Conservation (phyloP, 1,140 invertebrate species). For the Asobara japonica region DNA sequence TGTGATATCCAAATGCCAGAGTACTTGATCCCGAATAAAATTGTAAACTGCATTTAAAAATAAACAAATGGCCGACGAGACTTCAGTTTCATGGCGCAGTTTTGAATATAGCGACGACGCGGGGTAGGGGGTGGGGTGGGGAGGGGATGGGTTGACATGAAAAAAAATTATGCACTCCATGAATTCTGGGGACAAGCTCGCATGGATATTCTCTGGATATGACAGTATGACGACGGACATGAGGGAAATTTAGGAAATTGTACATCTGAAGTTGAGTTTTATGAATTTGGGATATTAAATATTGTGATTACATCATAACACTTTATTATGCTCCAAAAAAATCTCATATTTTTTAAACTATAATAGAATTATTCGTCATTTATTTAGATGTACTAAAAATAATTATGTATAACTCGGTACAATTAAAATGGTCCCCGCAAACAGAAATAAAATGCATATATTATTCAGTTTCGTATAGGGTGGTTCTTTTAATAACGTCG, state of each 20-base stretch:
- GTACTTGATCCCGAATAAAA: constrained; percentile 8
- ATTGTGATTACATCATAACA: background rate
- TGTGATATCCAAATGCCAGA: constrained; percentile 15
- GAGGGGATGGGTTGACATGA: background rate
- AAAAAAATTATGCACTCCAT: constrained; percentile 8
- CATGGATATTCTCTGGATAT: background rate
- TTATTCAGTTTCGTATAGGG: no score
- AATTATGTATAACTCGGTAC: no score
- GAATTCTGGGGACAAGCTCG: background rate
- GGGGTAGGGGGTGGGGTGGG: background rate
- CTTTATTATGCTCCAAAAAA: background rate
- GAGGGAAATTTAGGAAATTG: constrained; percentile 1
- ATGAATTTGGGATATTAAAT: background rate
- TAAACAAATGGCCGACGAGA: constrained; percentile 4
- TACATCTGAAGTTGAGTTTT: background rate
- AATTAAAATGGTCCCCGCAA: no score
- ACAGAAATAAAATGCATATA: no score
- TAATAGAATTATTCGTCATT: no score
- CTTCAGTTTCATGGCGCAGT: constrained; percentile 12
- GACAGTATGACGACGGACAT: background rate
- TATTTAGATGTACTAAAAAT: no score
- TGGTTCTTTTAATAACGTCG: no score
- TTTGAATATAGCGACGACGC: constrained; percentile 1
- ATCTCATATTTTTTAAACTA: background rate
- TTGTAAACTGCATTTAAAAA: constrained; percentile 8